Evolutionary conservation across 2,888 invertebrate species (phyloP), one percentile per base, ranked within the genome.

Genomic region (Cybosia mesomella): DNA sequence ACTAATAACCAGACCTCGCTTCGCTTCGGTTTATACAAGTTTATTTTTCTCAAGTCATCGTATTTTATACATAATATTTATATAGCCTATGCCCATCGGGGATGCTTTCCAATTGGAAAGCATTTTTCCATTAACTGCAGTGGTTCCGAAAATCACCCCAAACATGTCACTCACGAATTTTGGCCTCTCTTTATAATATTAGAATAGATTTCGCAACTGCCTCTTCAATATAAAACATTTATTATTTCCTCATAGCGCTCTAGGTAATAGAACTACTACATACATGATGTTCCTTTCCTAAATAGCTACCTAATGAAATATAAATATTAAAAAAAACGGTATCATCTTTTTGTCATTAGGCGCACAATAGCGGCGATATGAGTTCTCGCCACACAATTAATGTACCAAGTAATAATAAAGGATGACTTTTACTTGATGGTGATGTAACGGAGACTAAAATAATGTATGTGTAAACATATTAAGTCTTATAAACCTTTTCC

Each of bases 331-430:
- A n/a, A n/a, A n/a, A n/a, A n/a, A n/a, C 72, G 75, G 74, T 77
- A 78, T 82, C 83, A 85, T 87, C 80, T 84, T 84, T 83, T 85
- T 80, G 85, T 84, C 86, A 87, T 87, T 87, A 85, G 71, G 60
- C 61, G 67, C 72, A 85, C 84, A 85, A 87, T 82, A 70, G 79
- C 72, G 75, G 66, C 76, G 82, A 84, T 83, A 84, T 84, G 81
- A 84, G 85, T 83, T 83, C 86, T 86, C 79, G 81, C 83, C 85
- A 85, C 81, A 87, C 85, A 88, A 90, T 89, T 87, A 89, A 87
- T 89, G 85, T 84, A 80, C 81, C 81, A 80, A 65, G 84, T 83
- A 86, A 89, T 90, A 89, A 89, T 87, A 87, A 85, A 87, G 80
- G 86, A 85, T 90, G 90, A 90, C 90, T 90, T 84, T 88, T 86